Percentiles rank a stretch among this genome's conserved stretches.
Conservation (phyloP, 2,888 invertebrate genomes). For the Hydriomena furcata region DNA sequence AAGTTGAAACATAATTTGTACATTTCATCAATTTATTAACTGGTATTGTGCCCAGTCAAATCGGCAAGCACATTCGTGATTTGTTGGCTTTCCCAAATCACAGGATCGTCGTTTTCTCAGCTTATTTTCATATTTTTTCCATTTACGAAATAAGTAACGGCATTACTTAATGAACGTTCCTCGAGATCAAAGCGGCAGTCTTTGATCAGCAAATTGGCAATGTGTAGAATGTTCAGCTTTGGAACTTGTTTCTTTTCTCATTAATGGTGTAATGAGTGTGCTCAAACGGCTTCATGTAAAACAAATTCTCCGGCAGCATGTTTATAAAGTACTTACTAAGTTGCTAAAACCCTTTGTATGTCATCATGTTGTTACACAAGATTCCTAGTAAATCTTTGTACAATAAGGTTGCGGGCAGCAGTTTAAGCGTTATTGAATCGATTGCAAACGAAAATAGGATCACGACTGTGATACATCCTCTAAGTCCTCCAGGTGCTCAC, state of each 20-base stretch:
- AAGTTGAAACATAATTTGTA: too few relatives aligned
- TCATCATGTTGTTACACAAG: constrained; percentile 4
- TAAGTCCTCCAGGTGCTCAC: too few relatives aligned
- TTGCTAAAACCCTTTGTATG: neutral
- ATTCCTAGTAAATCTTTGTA: too few relatives aligned
- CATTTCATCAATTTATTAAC: too few relatives aligned
- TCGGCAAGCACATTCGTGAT: constrained; percentile 31
- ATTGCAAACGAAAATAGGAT: too few relatives aligned
- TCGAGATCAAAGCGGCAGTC: constrained; percentile 49
- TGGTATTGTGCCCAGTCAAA: constrained; percentile 25
- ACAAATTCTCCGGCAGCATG: neutral
- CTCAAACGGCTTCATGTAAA: constrained; percentile 37
- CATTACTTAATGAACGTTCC: constrained; percentile 50
- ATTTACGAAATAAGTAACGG: constrained; percentile 39
- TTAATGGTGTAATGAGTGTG: constrained; percentile 35
- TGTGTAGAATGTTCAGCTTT: constrained; percentile 36
- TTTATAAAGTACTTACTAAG: constrained; percentile 3
- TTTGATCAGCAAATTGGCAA: constrained; percentile 48
- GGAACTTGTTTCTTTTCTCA: constrained; percentile 33
- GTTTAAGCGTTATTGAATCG: too few relatives aligned
- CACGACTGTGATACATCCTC: too few relatives aligned
- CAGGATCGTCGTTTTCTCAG: constrained; percentile 28
- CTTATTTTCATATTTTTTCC: constrained; percentile 33
- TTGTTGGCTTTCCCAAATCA: constrained; percentile 34
- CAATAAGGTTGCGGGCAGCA: too few relatives aligned